Evolutionary conservation across 2,888 invertebrate genomes (phyloP).

Genomic region (Xanthia icteritia): DNA sequence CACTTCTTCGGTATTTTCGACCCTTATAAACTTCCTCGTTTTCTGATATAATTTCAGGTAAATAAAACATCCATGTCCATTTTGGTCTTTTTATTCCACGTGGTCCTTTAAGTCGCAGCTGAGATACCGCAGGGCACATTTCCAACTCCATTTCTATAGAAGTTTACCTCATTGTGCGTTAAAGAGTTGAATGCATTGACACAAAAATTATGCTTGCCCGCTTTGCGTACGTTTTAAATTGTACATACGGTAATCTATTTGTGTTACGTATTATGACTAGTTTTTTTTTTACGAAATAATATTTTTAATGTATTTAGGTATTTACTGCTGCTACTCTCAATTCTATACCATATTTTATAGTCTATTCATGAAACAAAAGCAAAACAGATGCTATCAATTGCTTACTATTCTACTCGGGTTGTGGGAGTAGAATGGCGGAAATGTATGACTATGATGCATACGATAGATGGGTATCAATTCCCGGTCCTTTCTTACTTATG

Average conservation of each 20-base stretch:
- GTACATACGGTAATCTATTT: slow-evolving; percentile 14
- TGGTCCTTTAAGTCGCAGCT: slow-evolving; percentile 12
- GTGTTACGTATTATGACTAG: not conserved
- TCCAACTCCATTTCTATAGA: slow-evolving; percentile 20
- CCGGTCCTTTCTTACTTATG: slow-evolving; percentile 50
- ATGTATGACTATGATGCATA: slow-evolving; percentile 40
- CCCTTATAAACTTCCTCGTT: not conserved
- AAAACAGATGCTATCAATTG: slow-evolving; percentile 39
- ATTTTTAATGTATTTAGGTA: not conserved
- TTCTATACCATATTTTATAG: not conserved
- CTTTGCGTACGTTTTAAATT: slow-evolving; percentile 18
- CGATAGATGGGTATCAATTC: slow-evolving; percentile 42
- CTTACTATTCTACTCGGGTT: slow-evolving; percentile 50
- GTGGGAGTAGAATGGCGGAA: slow-evolving; percentile 49
- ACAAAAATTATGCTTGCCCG: slow-evolving; percentile 47
- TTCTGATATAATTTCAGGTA: not conserved
- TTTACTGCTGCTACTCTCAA: not conserved
- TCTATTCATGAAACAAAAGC: slow-evolving; percentile 33
- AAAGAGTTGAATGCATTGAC: slow-evolving; percentile 53
- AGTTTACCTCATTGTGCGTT: slow-evolving; percentile 35
- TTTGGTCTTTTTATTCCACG: not conserved
- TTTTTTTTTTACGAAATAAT: not conserved
- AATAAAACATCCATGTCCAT: not conserved
- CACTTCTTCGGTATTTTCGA: not conserved
- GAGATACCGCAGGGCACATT: not conserved